phyloP scores from a whole-genome alignment of 2,113 vertebrate genomes.

The Daubentonia madagascariensis region DNA sequence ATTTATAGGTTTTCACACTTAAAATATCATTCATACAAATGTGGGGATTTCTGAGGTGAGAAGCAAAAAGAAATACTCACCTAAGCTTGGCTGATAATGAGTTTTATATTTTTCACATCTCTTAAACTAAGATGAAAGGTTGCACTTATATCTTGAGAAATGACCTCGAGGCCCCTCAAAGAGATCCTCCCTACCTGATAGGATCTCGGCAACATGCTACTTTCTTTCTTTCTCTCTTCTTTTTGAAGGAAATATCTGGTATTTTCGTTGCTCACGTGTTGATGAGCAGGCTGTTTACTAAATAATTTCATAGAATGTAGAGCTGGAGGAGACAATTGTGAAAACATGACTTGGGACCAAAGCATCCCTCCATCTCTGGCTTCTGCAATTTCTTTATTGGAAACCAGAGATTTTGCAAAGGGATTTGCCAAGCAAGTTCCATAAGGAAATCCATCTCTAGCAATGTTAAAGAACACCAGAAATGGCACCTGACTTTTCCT shows the following conservation, averaged over 20 bases:
- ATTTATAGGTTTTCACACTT: not conserved
- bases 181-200: not conserved
- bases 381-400: slow-evolving; percentile 45
- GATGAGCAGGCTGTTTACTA: slow-evolving; percentile 59
- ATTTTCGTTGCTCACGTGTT: slow-evolving; percentile 44
- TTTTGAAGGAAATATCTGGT: not conserved
- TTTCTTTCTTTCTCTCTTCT: not conserved
- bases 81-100: not conserved
- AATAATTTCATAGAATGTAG: slow-evolving; percentile 61
- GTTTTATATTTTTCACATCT: not conserved
- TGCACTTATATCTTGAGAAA: not conserved
- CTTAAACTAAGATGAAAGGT: not conserved
- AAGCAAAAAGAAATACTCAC: not conserved
- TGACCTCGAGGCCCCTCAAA: not conserved
- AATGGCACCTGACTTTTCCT: not conserved
- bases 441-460: not conserved
- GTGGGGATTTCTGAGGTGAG: not conserved
- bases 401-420: slow-evolving; percentile 15
- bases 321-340: slow-evolving; percentile 57
- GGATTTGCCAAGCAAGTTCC: slow-evolving; percentile 15
- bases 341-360: slow-evolving; percentile 47
- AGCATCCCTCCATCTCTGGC: not conserved
- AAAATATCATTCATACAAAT: not conserved
- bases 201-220: not conserved
- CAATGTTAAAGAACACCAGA: not conserved